A percentile compares a stretch with the other conserved stretches of the same genome.
Evolutionary conservation across 1,140 invertebrate genomes (phyloP).

Genomic region (Thalassaphorura encarpata): DNA sequence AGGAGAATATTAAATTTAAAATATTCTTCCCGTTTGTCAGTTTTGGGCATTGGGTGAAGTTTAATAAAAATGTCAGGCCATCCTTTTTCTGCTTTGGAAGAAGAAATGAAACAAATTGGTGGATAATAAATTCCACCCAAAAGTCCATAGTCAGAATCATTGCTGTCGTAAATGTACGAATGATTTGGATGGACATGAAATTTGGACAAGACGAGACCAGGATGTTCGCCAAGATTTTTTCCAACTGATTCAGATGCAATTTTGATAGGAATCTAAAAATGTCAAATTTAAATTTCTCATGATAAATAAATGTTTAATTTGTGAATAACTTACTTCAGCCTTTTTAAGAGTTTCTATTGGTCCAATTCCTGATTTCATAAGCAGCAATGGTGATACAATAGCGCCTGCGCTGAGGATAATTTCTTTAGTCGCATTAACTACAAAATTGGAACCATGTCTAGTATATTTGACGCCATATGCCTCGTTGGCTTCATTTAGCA

Average conservation of each 20-base stretch:
- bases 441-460: background rate
- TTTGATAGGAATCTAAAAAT: background rate
- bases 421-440: constrained; percentile 7
- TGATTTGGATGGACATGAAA: too few relatives aligned
- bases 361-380: constrained; percentile 10
- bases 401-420: constrained; percentile 9
- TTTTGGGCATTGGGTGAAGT: background rate
- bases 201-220: background rate
- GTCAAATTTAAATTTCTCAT: background rate
- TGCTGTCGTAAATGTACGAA: too few relatives aligned
- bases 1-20: background rate
- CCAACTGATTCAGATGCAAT: background rate
- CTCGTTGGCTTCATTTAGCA: background rate
- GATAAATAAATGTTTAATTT: constrained; percentile 13
- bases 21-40: background rate
- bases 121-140: background rate
- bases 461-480: constrained; percentile 7
- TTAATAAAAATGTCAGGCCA: constrained; percentile 5
- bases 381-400: constrained; percentile 1
- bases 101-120: background rate
- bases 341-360: background rate
- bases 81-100: background rate
- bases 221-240: background rate
- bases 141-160: too few relatives aligned
- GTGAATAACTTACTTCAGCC: background rate